Evolutionary conservation across 2,797 vertebrate species (phyloP).

Genomic region (Epinephelus coioides): DNA sequence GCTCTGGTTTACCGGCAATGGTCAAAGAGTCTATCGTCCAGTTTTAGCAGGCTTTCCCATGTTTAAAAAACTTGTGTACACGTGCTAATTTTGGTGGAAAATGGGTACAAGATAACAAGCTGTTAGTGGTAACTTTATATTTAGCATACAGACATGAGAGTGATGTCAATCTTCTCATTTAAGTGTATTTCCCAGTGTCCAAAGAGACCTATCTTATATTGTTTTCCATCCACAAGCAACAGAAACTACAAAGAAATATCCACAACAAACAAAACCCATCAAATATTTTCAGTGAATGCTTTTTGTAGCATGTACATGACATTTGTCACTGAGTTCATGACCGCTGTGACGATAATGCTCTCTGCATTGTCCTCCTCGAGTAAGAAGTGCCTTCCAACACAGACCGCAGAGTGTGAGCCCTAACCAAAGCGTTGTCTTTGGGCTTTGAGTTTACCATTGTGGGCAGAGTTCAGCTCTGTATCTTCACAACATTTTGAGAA

Average conservation of each 20-base stretch:
- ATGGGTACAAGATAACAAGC: not conserved
- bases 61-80: no score
- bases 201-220: not conserved
- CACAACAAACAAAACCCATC: not conserved
- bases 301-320: conserved; percentile 31
- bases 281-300: conserved; percentile 11
- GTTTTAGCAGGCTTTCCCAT: no score
- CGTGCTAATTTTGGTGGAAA: no score
- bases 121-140: not conserved
- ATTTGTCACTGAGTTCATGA: not conserved
- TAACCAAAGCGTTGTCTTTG: conserved; percentile 47
- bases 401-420: conserved; percentile 55
- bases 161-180: not conserved
- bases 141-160: not conserved
- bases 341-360: conserved; percentile 10
- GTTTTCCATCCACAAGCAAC: conserved; percentile 12
- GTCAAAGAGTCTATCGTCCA: no score
- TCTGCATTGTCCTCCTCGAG: conserved; percentile 47
- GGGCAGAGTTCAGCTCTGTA: conserved; percentile 20
- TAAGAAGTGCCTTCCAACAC: conserved; percentile 84
- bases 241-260: not conserved
- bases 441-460: conserved; percentile 47
- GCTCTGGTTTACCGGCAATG: no score
- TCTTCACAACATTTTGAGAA: conserved; percentile 18
- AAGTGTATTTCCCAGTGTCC: not conserved